phyloP scores from a whole-genome alignment of 2,888 invertebrate genomes.

The Agriopis marginaria region DNA sequence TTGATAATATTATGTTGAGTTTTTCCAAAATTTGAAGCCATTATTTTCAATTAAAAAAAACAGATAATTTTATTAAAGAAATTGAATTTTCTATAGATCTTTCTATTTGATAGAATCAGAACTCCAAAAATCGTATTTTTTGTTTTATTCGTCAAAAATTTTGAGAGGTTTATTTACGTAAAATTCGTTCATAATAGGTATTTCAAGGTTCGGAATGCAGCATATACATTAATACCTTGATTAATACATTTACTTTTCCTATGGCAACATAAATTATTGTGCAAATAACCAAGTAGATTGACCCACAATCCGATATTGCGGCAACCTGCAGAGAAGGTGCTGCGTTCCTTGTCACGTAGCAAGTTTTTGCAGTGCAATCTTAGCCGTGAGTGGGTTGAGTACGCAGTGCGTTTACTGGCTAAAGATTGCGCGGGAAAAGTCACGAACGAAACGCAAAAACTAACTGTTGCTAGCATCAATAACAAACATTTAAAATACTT shows the following conservation, averaged over 20 bases:
- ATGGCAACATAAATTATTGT: conserved; percentile 32
- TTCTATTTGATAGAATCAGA: no score
- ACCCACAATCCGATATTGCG: conserved; percentile 54
- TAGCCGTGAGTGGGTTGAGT: conserved; percentile 55
- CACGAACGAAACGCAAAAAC: conserved; percentile 20
- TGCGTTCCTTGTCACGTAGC: conserved; percentile 62
- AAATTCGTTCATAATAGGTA: neutral
- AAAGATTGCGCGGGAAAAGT: conserved; percentile 24
- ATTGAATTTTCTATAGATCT: no score
- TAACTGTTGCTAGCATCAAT: neutral
- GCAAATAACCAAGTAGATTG: conserved; percentile 50
- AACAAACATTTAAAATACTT: neutral
- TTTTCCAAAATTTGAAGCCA: no score
- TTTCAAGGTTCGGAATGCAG: conserved; percentile 23
- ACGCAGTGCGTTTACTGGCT: conserved; percentile 26
- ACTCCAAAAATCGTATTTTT: no score
- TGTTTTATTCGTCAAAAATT: neutral
- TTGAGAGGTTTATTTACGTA: no score
- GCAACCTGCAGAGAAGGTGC: conserved; percentile 55
- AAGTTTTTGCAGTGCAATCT: conserved; percentile 61
- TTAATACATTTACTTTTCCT: conserved; percentile 24
- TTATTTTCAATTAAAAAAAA: no score
- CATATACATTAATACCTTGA: neutral
- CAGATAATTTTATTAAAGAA: no score
- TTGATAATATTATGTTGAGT: no score